phyloP scores from a whole-genome alignment of 1,140 invertebrate species.

The Pachypeltis micranthus region DNA sequence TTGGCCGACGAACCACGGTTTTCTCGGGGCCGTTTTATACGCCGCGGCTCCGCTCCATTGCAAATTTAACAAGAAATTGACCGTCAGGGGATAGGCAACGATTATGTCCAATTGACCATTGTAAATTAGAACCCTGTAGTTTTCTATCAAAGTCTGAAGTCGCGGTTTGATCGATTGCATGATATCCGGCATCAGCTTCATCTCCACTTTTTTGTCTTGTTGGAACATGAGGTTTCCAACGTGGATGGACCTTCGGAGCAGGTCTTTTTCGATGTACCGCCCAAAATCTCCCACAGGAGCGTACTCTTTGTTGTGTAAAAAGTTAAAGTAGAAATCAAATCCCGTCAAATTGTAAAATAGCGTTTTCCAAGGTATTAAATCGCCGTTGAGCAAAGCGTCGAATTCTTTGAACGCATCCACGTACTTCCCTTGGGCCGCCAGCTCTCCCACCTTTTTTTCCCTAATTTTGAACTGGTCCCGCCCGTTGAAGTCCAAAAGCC shows the following conservation, averaged over 20 bases:
- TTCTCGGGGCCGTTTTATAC: conserved; percentile 49
- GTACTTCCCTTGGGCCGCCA: conserved; percentile 19
- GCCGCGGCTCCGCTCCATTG: conserved; percentile 51
- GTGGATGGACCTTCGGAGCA: conserved; percentile 60
- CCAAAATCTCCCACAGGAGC: conserved; percentile 31
- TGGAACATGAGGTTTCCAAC: conserved; percentile 55
- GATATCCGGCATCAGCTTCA: conserved; percentile 59
- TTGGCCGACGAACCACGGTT: conserved; percentile 20
- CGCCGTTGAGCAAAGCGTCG: conserved; percentile 20
- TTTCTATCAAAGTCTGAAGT: conserved; percentile 51
- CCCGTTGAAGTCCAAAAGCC: conserved; percentile 37
- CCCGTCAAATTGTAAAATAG: conserved; percentile 69
- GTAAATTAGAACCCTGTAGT: conserved; percentile 61
- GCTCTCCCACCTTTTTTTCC: conserved; percentile 13
- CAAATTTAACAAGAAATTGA: conserved; percentile 47
- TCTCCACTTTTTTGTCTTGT: conserved; percentile 44
- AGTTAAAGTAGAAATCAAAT: conserved; percentile 69
- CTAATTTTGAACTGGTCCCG: conserved; percentile 25
- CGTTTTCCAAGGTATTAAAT: conserved; percentile 11
- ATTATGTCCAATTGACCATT: conserved; percentile 71
- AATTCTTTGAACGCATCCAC: conserved; percentile 18
- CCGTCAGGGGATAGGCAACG: conserved; percentile 63
- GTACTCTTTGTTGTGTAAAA: conserved; percentile 37
- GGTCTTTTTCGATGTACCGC: conserved; percentile 45
- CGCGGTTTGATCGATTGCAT: conserved; percentile 70